Evolutionary conservation across 2,113 vertebrate species (phyloP).

Genomic region (Cricetomys ansorgei): DNA sequence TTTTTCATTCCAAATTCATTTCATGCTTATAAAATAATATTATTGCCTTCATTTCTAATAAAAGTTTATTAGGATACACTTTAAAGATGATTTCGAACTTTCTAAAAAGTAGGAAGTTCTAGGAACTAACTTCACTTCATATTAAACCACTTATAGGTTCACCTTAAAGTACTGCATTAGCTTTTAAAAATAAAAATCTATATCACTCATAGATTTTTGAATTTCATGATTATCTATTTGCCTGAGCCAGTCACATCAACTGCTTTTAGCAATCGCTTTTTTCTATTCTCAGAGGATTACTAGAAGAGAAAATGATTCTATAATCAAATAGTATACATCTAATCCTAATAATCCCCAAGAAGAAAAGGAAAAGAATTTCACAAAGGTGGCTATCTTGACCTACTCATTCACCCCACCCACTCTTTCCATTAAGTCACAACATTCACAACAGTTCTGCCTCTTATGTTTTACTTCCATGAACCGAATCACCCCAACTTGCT

Average conservation of each 20-base stretch:
- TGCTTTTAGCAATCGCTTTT: background rate
- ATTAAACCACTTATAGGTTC: background rate
- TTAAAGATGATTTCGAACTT: background rate
- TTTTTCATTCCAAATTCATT: constrained; percentile 24
- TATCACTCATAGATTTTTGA: background rate
- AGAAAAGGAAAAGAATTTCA: background rate
- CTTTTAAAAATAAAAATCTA: background rate
- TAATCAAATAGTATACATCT: background rate
- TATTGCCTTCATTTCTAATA: background rate
- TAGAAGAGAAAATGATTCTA: constrained; percentile 3
- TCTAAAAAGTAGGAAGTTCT: constrained; percentile 49
- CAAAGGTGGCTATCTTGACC: background rate
- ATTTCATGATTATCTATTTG: constrained; percentile 30
- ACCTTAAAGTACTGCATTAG: background rate
- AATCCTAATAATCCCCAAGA: background rate
- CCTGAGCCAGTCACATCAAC: background rate
- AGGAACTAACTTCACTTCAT: constrained; percentile 11
- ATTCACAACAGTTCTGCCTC: background rate
- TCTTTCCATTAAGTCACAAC: background rate
- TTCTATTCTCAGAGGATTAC: constrained; percentile 11
- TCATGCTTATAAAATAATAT: background rate
- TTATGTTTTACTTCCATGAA: background rate
- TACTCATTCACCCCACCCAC: no score
- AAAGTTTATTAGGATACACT: background rate
- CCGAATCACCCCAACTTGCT: background rate